Evolutionary conservation across 1,140 invertebrate genomes (phyloP), one percentile per base, ranked within the genome.

Genomic region (Ylistrum balloti): DNA sequence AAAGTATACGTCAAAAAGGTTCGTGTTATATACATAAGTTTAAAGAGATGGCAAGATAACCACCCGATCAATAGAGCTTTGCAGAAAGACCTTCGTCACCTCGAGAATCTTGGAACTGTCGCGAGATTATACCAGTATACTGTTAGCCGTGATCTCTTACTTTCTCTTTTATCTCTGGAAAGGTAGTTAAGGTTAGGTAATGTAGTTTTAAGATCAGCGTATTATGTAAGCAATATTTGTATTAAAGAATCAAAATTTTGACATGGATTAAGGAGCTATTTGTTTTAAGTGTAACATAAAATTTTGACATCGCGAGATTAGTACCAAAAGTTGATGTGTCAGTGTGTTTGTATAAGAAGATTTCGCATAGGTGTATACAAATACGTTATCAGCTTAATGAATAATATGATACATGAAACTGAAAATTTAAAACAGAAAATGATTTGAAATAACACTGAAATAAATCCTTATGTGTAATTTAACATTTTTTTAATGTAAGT

Each of bases 191-290:
- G 56, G 56, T 74, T 74, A 74, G 22, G 11, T n/a, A 74, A 74
- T 74, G 17, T n/a, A n/a, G 15, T 11, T 3, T 22, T 7, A n/a
- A 28, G 56, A 74, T 74, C 56, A 74, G 22, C 9, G 56, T 17
- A 74, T 74, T 74, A 74, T 74, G 56, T 74, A 74, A 74, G 56
- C 56, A 74, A 74, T 74, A 74, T 74, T 74, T 74, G 56, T 74
- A 74, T 74, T 28, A 74, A 74, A 74, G 56, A 74, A 74, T 74
- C 56, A 74, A 74, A 74, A 74, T 28, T 74, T 74, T 74, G 56
- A 74, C 56, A 74, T 74, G 56, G 56, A n/a, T 74, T 74, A 74
- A 28, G 56, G 22, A 74, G 56, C 56, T 74, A 74, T 74, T 74
- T 74, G 56, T 74, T 74, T 74, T 74, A 74, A 74, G 56, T 74